Base-by-base conservation (phyloP, 2,888 invertebrate genomes). In the Poecilobothrus nobilitatus region DNA sequence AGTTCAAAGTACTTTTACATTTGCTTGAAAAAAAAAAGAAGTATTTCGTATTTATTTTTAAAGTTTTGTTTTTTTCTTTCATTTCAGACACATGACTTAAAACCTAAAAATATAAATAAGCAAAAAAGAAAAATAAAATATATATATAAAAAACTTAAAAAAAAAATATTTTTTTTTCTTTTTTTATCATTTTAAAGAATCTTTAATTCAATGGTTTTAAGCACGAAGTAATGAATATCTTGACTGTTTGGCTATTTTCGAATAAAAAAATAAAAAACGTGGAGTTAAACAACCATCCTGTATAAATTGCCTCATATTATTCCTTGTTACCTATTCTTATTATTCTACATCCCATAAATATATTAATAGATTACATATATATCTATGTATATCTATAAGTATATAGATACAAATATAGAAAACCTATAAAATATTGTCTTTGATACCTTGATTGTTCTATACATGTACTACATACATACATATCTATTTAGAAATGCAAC, bases 171-270 rank as follows among this genome's bases (percentile, higher is more conserved):
- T 27, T 22, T 18, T 63, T 63, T 18, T 63, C 15, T 22, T 18
- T 63, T 63, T 12, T 63, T 63, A 63, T 63, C 63, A 63, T 63
- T 63, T 27, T 63, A 63, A 63, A 63, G 63, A 63, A 63, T 63
- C 63, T 63, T 63, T 27, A 63, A 63, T 63, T 63, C 63, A 63
- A 63, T 63, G 63, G 27, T 63, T 63, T 63, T 63, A 53, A 53
- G 53, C 53, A 53, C 53, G 53, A 53, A 53, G 53, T 53, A 53
- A 53, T 53, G 53, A 53, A 53, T 53, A 53, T 53, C 53, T 53
- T 53, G 53, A 53, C 53, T 53, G 53, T 53, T 53, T 53, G 53
- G 53, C 53, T 53, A 53, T 53, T 53, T 53, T 53, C 4, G n/a
- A 53, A 37, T 2, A 53, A 18, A 53, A 53, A 53, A 7, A 18